Percentiles rank a stretch among this genome's conserved stretches.
These are phyloP conservation scores for Lathronympha strigana DNA, from an alignment of 2,888 invertebrate genomes.

Conservation along the genomic window DNA sequence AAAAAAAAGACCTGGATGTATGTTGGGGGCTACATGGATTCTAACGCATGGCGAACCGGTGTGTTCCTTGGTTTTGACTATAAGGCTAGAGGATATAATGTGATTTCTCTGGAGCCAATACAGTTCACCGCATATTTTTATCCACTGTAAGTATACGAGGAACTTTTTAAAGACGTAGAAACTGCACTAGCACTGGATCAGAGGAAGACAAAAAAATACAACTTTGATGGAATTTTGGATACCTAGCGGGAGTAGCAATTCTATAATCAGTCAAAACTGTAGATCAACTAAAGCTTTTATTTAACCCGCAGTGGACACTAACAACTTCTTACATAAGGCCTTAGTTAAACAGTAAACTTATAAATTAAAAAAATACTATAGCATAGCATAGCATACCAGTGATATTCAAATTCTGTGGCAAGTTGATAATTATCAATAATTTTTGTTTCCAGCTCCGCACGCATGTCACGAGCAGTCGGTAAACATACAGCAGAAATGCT, in stretches of 20 bases:
- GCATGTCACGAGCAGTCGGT: background rate
- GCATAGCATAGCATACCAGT: too few relatives aligned
- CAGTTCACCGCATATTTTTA: constrained; percentile 62
- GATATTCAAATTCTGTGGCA: too few relatives aligned
- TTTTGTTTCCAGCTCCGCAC: background rate
- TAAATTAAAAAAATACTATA: too few relatives aligned
- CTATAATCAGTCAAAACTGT: too few relatives aligned
- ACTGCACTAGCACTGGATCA: too few relatives aligned
- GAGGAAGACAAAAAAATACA: too few relatives aligned
- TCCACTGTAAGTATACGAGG: constrained; percentile 61
- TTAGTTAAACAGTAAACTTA: too few relatives aligned
- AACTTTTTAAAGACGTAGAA: background rate
- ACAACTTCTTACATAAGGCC: too few relatives aligned
- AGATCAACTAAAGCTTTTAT: too few relatives aligned
- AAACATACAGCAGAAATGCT: constrained; percentile 18
- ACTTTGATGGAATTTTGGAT: too few relatives aligned
- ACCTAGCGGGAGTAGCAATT: too few relatives aligned
- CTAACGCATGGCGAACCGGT: constrained; percentile 54
- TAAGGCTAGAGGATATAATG: constrained; percentile 62
- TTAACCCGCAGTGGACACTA: too few relatives aligned
- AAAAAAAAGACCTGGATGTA: constrained; percentile 62
- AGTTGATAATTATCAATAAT: background rate
- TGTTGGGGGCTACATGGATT: constrained; percentile 65
- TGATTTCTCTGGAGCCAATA: constrained; percentile 58
- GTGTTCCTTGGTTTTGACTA: constrained; percentile 52